phyloP scores from a whole-genome alignment of 1,140 invertebrate genomes.

The Akabosia matsudoensis region DNA sequence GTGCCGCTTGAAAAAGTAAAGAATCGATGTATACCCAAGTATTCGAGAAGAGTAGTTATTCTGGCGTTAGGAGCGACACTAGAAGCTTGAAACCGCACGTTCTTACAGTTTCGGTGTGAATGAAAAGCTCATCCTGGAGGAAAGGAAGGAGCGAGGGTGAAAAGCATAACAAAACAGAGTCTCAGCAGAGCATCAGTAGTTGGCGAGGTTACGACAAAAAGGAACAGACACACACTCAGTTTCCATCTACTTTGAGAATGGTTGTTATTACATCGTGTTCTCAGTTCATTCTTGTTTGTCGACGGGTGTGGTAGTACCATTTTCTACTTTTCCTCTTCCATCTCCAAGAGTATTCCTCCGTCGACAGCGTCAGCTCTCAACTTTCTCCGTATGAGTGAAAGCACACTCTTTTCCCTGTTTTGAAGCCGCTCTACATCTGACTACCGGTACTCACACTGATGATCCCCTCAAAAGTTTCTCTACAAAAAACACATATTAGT shows the following conservation, averaged over 20 bases:
- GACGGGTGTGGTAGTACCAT: constrained; percentile 21
- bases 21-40: background rate
- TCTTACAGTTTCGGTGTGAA: background rate
- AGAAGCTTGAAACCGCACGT: constrained; percentile 15
- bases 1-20: background rate
- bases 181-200: too few species aligned
- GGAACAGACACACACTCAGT: too few species aligned
- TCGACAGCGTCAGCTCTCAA: background rate
- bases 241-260: too few species aligned
- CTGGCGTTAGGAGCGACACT: constrained; percentile 8
- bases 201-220: too few species aligned
- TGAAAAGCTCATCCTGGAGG: constrained; percentile 2
- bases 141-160: background rate
- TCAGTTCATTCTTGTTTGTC: constrained; percentile 23
- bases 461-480: background rate
- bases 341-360: background rate
- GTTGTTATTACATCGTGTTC: background rate
- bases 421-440: background rate
- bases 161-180: background rate
- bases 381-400: constrained; percentile 4
- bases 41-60: background rate
- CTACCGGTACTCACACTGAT: background rate
- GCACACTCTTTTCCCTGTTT: background rate
- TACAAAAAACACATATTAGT: too few species aligned
- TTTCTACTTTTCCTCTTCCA: background rate